Base-by-base conservation (phyloP, 1,140 invertebrate genomes). In the Lasioglossum baleicum region DNA sequence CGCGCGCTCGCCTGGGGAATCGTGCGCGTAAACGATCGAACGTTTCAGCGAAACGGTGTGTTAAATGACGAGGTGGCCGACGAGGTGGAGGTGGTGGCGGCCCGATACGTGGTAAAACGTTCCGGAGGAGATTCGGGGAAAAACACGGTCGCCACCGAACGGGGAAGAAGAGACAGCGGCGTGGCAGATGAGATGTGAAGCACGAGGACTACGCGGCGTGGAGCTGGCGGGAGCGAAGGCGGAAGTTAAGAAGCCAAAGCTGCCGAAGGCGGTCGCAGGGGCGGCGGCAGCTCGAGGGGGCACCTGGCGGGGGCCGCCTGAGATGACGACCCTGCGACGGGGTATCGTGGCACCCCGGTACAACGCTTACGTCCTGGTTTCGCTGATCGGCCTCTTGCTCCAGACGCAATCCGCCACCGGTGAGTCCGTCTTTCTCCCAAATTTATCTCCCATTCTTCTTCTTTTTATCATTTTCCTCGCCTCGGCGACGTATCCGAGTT, bases 241-340 rank as follows among this genome's bases (percentile, higher is more conserved):
- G 82, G 81, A 78, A 86, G 82, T 67, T 58, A 40, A 80, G 72
- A 74, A 69, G 75, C 42, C 74, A 64, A 74, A 73, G 53, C 22
- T 42, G 66, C 44, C 76, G 48, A 75, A 83, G 64, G 75, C 56
- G 79, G 67, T 48, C 72, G 74, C 68, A 56, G 79, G 69, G 61
- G 63, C 70, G 66, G 74, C 65, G 80, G 83, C 75, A 65, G 75
- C 72, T 82, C 82, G 64, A 66, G 67, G 77, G 78, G 77, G 81
- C 81, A 82, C 81, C 87, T 84, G 90, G 89, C 86, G 89, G 88
- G 86, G 84, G 82, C 79, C 90, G 89, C 90, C 89, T 89, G 91
- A 90, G 83, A 92, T 92, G 91, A 91, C 90, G 90, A 87, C 74
- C 85, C 84, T 87, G 88, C 90, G 90, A 88, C 87, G 88, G 88